phyloP scores from a whole-genome alignment of 2,797 vertebrate genomes.

The Microctenopoma stevenorrisi region DNA sequence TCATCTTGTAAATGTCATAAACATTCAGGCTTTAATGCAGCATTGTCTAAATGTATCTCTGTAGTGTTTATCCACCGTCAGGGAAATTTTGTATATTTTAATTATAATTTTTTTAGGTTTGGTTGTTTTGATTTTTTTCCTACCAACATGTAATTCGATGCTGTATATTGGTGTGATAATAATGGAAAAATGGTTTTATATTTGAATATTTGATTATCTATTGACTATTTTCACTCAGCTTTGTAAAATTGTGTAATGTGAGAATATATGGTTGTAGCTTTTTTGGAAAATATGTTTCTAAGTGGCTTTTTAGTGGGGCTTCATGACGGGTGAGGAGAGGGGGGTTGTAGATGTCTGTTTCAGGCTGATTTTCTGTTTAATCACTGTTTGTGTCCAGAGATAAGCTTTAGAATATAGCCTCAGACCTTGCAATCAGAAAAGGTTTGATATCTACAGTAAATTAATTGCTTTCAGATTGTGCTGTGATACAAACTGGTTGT shows the following conservation, averaged over 20 bases:
- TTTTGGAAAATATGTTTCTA: constrained; percentile 75
- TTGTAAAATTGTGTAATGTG: constrained; percentile 92
- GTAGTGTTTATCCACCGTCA: constrained; percentile 59
- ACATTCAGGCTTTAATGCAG: constrained; percentile 4
- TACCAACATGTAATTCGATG: constrained; percentile 89
- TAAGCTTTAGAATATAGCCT: constrained; percentile 16
- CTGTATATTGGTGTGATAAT: constrained; percentile 89
- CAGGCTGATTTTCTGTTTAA: constrained; percentile 15
- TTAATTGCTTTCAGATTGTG: not conserved
- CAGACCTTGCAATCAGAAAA: not conserved
- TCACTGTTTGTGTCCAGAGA: constrained; percentile 8
- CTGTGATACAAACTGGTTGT: constrained; percentile 25
- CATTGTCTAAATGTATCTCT: constrained; percentile 26
- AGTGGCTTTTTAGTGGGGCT: constrained; percentile 76
- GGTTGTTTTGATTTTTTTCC: constrained; percentile 72
- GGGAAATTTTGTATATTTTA: constrained; percentile 79
- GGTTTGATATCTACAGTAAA: constrained; percentile 12
- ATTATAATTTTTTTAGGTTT: constrained; percentile 64
- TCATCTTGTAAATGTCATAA: constrained; percentile 31
- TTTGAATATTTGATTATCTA: constrained; percentile 88
- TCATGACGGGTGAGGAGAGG: not conserved
- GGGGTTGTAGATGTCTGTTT: constrained; percentile 1
- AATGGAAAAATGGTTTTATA: constrained; percentile 85
- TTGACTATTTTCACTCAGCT: constrained; percentile 88
- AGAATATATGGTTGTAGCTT: constrained; percentile 84